phyloP scores from a whole-genome alignment of 2,888 invertebrate species.

The Sinopyrophorus schimmeli region DNA sequence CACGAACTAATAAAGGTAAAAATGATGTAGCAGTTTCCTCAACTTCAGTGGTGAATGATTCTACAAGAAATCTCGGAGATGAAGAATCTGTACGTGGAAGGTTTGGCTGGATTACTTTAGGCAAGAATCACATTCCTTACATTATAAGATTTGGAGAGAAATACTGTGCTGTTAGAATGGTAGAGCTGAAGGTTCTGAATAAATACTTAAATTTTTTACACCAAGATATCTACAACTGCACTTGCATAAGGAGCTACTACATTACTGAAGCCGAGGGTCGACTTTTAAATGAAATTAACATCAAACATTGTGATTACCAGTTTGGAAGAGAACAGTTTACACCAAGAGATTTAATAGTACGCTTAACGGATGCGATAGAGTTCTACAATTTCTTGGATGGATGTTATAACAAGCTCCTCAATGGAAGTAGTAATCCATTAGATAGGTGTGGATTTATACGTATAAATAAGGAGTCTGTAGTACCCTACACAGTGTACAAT shows the following conservation, averaged over 20 bases:
- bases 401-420: constrained; percentile 81
- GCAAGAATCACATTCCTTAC: constrained; percentile 85
- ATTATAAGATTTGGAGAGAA: constrained; percentile 82
- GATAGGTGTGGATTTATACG: constrained; percentile 90
- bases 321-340: constrained; percentile 89
- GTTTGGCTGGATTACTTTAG: constrained; percentile 91
- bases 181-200: constrained; percentile 86
- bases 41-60: constrained; percentile 24
- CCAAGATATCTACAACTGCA: constrained; percentile 87
- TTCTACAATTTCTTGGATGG: constrained; percentile 90
- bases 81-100: constrained; percentile 79
- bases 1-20: constrained; percentile 38
- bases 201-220: constrained; percentile 88
- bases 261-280: constrained; percentile 90
- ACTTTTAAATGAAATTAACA: constrained; percentile 89
- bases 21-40: constrained; percentile 30
- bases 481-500: constrained; percentile 86
- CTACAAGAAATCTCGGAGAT: constrained; percentile 54
- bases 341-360: constrained; percentile 86
- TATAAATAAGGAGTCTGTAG: constrained; percentile 91
- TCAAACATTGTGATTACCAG: constrained; percentile 87
- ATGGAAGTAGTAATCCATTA: constrained; percentile 67
- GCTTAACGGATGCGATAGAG: constrained; percentile 83
- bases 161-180: constrained; percentile 93
- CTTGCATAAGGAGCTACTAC: constrained; percentile 89